Conservation (phyloP, 2,888 invertebrate genomes). For the Artemia sinica region DNA sequence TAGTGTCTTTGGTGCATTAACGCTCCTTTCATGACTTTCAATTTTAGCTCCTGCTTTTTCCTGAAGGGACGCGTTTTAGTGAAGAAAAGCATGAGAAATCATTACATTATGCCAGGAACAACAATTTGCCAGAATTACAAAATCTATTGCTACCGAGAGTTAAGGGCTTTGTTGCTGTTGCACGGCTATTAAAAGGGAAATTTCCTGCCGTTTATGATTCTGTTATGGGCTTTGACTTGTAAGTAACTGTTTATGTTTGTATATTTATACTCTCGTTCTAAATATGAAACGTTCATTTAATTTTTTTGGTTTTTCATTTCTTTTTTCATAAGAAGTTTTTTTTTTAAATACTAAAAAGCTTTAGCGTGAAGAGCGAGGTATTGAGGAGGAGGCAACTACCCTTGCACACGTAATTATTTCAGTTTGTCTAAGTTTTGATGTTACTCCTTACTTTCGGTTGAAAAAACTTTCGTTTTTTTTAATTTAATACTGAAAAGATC, state of each 20-base stretch:
- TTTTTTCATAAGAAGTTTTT: too few relatives aligned
- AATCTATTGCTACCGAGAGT: constrained; percentile 84
- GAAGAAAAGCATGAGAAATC: constrained; percentile 68
- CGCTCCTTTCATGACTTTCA: constrained; percentile 16
- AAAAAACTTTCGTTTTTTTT: too few relatives aligned
- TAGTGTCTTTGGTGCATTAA: constrained; percentile 7
- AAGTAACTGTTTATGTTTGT: constrained; percentile 18
- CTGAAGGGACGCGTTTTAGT: constrained; percentile 86
- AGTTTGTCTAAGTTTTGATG: too few relatives aligned
- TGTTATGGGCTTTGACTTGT: constrained; percentile 32
- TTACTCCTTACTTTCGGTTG: too few relatives aligned
- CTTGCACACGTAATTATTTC: too few relatives aligned
- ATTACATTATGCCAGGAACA: constrained; percentile 65
- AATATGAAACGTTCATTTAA: too few relatives aligned
- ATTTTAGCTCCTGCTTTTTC: constrained; percentile 58
- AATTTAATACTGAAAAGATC: too few relatives aligned
- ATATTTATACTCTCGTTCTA: too few relatives aligned
- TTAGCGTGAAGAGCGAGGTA: too few relatives aligned
- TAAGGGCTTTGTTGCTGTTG: constrained; percentile 75
- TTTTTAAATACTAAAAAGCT: too few relatives aligned
- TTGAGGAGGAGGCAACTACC: too few relatives aligned
- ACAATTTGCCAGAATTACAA: constrained; percentile 63
- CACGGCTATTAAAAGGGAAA: constrained; percentile 60
- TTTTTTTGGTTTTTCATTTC: too few relatives aligned
- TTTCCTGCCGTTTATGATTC: constrained; percentile 69